These are phyloP conservation scores for Alloplasta piceator DNA, from an alignment of 2,888 invertebrate species.

Conservation along the genomic window DNA sequence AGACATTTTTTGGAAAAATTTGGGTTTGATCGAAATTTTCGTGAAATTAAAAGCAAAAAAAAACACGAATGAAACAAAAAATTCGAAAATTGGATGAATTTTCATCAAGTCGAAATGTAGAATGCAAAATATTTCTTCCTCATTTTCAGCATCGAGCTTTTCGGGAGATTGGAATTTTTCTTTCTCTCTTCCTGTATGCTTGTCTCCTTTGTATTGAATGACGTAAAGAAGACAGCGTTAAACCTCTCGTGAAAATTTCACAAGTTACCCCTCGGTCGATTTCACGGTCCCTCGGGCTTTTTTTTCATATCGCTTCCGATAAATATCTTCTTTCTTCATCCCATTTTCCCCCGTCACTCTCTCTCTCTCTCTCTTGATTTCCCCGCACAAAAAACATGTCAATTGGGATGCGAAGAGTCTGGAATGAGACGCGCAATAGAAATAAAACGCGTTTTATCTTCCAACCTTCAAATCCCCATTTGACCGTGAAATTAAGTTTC, in stretches of 20 bases:
- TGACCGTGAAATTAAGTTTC: not conserved
- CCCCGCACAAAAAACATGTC: no score
- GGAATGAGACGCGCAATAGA: no score
- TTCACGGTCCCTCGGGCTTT: slow-evolving; percentile 9
- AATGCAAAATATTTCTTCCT: not conserved
- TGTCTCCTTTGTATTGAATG: not conserved
- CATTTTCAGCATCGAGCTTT: not conserved
- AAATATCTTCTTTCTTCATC: slow-evolving; percentile 34
- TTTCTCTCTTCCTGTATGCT: not conserved
- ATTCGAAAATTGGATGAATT: no score
- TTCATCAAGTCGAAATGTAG: not conserved
- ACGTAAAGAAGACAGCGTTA: slow-evolving; percentile 17
- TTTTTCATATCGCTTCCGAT: slow-evolving; percentile 38
- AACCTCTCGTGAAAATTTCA: slow-evolving; percentile 43
- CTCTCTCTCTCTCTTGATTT: not conserved
- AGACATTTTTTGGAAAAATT: not conserved
- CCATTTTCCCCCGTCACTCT: not conserved
- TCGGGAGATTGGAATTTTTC: no score
- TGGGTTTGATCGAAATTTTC: no score
- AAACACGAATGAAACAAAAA: not conserved
- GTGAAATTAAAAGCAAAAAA: not conserved
- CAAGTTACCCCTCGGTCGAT: slow-evolving; percentile 26
- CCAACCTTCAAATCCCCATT: slow-evolving; percentile 7
- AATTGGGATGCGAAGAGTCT: no score
- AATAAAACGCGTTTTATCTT: slow-evolving; percentile 1